phyloP scores from a whole-genome alignment of 2,113 vertebrate species.

The Boleophthalmus pectinirostris region DNA sequence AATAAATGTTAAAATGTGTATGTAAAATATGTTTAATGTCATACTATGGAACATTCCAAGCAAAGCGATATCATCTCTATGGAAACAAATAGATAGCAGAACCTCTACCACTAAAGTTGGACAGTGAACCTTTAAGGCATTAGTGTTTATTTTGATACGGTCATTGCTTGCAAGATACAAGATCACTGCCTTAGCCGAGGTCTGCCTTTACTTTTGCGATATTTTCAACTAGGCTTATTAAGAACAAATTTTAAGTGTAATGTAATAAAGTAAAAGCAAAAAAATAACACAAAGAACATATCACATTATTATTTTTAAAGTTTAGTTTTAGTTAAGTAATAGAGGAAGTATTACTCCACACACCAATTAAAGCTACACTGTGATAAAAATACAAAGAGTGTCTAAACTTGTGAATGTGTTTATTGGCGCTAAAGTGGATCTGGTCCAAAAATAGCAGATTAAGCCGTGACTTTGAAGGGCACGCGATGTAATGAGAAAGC shows the following conservation, averaged over 20 bases:
- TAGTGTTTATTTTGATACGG: not conserved
- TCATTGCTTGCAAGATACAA: not conserved
- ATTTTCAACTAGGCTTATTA: not conserved
- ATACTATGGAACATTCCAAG: too few species aligned
- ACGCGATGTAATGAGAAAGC: slow-evolving; percentile 6
- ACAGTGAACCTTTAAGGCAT: too few species aligned
- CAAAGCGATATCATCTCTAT: too few species aligned
- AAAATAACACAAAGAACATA: not conserved
- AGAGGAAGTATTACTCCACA: not conserved
- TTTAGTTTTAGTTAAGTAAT: not conserved
- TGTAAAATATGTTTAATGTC: too few species aligned
- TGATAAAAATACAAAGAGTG: not conserved
- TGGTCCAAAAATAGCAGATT: slow-evolving; percentile 12
- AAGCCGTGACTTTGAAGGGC: slow-evolving; percentile 7
- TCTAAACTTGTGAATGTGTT: not conserved
- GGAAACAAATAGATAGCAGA: too few species aligned
- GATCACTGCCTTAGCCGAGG: not conserved
- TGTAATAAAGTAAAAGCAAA: not conserved
- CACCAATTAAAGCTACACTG: not conserved
- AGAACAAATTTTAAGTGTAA: not conserved
- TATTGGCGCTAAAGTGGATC: slow-evolving; percentile 1
- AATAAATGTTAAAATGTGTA: too few species aligned
- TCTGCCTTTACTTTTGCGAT: not conserved
- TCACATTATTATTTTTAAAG: not conserved
- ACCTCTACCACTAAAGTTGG: too few species aligned